These are phyloP conservation scores for Molorchus minor DNA, from an alignment of 2,888 invertebrate genomes.

Conservation along the genomic window DNA sequence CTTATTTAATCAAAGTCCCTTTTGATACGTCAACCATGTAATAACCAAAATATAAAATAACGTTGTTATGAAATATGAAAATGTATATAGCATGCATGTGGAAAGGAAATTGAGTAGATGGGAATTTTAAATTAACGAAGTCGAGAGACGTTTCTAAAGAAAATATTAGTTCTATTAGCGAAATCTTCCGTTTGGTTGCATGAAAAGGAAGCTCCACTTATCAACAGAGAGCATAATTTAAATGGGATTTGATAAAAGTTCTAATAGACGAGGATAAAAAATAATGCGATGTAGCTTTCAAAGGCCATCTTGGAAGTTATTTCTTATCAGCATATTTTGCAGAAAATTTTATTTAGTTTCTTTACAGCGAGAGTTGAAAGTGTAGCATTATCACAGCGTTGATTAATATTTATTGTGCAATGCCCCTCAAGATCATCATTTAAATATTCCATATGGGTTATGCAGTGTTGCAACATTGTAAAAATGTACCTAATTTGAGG, in stretches of 20 bases:
- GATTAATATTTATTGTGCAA: too few relatives aligned
- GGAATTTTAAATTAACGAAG: slow-evolving; percentile 7
- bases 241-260: slow-evolving; percentile 16
- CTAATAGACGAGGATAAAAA: neutral
- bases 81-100: neutral
- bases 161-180: slow-evolving; percentile 4
- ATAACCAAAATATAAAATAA: slow-evolving; percentile 14
- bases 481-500: too few relatives aligned
- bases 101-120: neutral
- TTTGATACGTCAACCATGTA: slow-evolving; percentile 16
- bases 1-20: slow-evolving; percentile 16
- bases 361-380: too few relatives aligned
- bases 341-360: too few relatives aligned
- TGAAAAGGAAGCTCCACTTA: neutral
- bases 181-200: neutral
- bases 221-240: slow-evolving; percentile 12
- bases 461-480: too few relatives aligned
- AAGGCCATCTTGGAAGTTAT: too few relatives aligned
- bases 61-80: slow-evolving; percentile 6
- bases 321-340: too few relatives aligned
- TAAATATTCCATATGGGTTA: too few relatives aligned
- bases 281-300: neutral
- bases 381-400: too few relatives aligned
- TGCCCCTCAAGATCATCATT: too few relatives aligned
- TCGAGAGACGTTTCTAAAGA: neutral